Percentiles rank a stretch among this genome's conserved stretches.
These are phyloP conservation scores for Gryllus longicercus DNA, from an alignment of 2,888 invertebrate species.

Conservation along the genomic window DNA sequence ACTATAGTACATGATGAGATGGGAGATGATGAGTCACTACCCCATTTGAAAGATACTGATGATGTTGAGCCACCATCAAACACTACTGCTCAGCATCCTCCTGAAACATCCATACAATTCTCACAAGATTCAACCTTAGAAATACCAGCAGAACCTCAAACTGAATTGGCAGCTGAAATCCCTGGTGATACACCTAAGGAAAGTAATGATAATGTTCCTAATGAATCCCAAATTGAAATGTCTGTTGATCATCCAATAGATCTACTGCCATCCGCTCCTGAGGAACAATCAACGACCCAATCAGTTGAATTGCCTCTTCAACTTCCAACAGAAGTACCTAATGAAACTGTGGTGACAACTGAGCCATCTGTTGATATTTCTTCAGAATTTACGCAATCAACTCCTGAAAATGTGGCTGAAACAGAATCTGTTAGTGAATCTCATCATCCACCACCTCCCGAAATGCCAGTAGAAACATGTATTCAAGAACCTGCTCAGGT, in stretches of 20 bases:
- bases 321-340: background rate
- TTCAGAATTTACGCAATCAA: background rate
- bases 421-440: background rate
- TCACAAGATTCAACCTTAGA: background rate
- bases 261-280: no score
- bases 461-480: background rate
- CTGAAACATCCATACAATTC: background rate
- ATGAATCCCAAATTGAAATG: background rate
- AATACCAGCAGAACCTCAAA: background rate
- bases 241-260: background rate
- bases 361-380: background rate
- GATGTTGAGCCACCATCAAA: background rate
- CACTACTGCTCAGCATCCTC: background rate
- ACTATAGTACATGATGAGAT: background rate
- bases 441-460: background rate
- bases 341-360: background rate
- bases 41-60: background rate
- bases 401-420: background rate
- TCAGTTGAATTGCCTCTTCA: background rate
- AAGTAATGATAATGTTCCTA: background rate
- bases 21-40: background rate
- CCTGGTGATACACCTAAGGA: background rate
- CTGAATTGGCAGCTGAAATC: background rate
- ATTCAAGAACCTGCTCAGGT: background rate
- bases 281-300: background rate